These are phyloP conservation scores for Trichogramma pretiosum DNA, from an alignment of 1,140 invertebrate genomes.

Conservation along the genomic window DNA sequence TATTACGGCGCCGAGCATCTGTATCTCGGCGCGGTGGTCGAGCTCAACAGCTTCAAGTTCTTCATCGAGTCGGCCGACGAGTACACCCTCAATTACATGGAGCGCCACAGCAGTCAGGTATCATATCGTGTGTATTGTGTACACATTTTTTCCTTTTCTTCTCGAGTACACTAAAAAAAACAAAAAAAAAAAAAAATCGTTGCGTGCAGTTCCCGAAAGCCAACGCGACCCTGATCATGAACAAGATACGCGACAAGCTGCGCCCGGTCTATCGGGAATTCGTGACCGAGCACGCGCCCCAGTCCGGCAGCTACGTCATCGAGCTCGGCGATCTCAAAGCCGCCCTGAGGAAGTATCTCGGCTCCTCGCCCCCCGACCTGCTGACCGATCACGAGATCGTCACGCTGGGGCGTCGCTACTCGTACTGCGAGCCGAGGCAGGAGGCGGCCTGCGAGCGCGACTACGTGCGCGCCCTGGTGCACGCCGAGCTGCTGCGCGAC, in stretches of 20 bases:
- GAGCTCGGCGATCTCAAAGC: too few relatives aligned
- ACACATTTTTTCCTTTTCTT: slow-evolving; percentile 2
- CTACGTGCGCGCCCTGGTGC: slow-evolving; percentile 52
- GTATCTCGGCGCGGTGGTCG: slow-evolving; percentile 68
- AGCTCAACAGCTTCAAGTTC: slow-evolving; percentile 70
- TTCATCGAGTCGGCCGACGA: slow-evolving; percentile 72
- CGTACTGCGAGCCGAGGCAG: slow-evolving; percentile 30
- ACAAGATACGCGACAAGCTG: slow-evolving; percentile 56
- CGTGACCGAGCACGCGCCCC: slow-evolving; percentile 57
- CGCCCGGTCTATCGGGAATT: slow-evolving; percentile 64
- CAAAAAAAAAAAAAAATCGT: too few relatives aligned
- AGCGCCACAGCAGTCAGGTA: slow-evolving; percentile 66
- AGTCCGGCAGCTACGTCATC: too few relatives aligned
- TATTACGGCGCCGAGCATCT: slow-evolving; percentile 69
- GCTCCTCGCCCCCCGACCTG: too few relatives aligned
- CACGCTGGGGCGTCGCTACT: slow-evolving; percentile 59
- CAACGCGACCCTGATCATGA: slow-evolving; percentile 58
- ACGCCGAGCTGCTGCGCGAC: slow-evolving; percentile 56
- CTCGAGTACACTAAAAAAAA: too few relatives aligned
- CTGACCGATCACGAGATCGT: slow-evolving; percentile 72
- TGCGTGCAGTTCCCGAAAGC: slow-evolving; percentile 62
- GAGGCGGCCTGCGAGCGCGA: slow-evolving; percentile 41
- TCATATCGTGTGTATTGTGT: slow-evolving; percentile 18
- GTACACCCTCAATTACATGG: slow-evolving; percentile 80
- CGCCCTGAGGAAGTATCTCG: slow-evolving; percentile 49